Percentiles rank a stretch among this genome's conserved stretches.
Conservation (phyloP, 2,888 invertebrate species). For the Calameuta idolon region DNA sequence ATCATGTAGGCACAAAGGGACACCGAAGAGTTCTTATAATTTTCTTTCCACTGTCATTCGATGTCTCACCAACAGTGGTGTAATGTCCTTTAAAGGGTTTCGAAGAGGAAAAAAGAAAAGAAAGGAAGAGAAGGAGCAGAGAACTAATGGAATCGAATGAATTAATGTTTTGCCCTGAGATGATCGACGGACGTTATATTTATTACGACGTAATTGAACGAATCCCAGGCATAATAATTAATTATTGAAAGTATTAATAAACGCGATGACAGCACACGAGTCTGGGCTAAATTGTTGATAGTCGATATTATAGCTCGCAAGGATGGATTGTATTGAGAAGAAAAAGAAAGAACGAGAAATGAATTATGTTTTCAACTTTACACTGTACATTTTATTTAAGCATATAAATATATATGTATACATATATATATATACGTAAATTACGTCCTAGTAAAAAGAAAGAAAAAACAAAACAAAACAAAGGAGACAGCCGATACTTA, state of each 20-base stretch:
- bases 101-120: not conserved
- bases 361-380: conserved; percentile 16
- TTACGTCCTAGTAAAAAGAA: conserved; percentile 19
- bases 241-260: conserved; percentile 37
- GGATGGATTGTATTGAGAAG: conserved; percentile 6
- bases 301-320: conserved; percentile 16
- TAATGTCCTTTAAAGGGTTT: conserved; percentile 13
- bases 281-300: conserved; percentile 24
- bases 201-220: conserved; percentile 53
- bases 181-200: conserved; percentile 55
- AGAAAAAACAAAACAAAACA: not conserved
- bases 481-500: not conserved
- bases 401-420: conserved; percentile 18
- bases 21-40: not conserved
- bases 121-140: not conserved
- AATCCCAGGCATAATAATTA: conserved; percentile 38
- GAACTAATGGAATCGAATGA: not conserved
- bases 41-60: conserved; percentile 24
- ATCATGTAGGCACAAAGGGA: conserved; percentile 20
- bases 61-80: conserved; percentile 53
- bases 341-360: not conserved
- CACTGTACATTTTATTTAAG: conserved; percentile 35
- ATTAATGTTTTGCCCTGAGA: conserved; percentile 50
- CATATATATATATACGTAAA: conserved; percentile 20
- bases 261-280: conserved; percentile 12